Base-by-base conservation (phyloP, 1,140 invertebrate species). In the Potamilus streckersoni region DNA sequence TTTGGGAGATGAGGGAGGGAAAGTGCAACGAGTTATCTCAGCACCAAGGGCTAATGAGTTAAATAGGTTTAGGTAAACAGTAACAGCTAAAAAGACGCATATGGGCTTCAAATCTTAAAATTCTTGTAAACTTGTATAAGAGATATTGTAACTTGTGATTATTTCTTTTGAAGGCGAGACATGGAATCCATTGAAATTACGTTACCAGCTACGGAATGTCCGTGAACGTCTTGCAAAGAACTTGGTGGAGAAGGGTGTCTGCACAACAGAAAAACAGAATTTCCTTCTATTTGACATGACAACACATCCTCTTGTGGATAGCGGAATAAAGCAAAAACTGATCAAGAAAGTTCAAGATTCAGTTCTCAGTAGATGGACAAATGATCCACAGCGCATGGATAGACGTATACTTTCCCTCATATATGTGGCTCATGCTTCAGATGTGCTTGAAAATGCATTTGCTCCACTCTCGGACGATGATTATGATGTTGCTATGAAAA, bases 281-380 rank as follows among this genome's bases (percentile, higher is more conserved):
- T 99, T 99, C 91, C 92, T 99, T 80, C 91, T 99, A 23, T 99
- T 99, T 91, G 98, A 99, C 92, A 99, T 99, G 98, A 99, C 98
- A 38, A 99, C 98, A 82, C 98, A 99, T 93, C 98, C 98, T 59
- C 92, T 99, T 61, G 97, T 96, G 70, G 97, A 99, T 90, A 96
- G 96, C 91, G 93, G 94, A 80, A 94, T 96, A n/a, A 99, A 99
- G 92, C 95, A 95, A 82, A 94, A 97, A 83, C 93, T 99, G 79
- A 96, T 99, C 60, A 99, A 99, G 92, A 98, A 87, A 80, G 90
- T 99, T 49, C 98, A 99, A 92, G 98, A 99, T 91, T 94, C 97
- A 68, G 97, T 99, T 31, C 90, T 99, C 72, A 93, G 93, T 73
- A 96, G 96, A 87, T 99, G 98, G 95, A 96, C 98, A 19, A 99